Conservation (phyloP, 2,797 vertebrate species). For the Prionace glauca region DNA sequence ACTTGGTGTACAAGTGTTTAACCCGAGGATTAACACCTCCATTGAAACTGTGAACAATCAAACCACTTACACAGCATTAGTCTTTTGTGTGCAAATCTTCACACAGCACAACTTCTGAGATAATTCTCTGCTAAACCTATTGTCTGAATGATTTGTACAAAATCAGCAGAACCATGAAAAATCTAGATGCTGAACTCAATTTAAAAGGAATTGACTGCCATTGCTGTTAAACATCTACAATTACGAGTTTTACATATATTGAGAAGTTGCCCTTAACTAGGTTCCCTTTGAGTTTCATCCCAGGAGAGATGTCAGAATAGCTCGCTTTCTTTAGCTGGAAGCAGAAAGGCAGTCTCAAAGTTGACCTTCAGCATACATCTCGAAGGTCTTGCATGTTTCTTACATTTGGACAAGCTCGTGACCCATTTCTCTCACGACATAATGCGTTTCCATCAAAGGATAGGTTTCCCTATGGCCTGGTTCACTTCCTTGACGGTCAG, state of each 20-base stretch:
- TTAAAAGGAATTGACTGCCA: background rate
- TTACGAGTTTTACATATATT: background rate
- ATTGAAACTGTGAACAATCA: background rate
- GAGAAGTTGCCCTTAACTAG: background rate
- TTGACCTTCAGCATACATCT: background rate
- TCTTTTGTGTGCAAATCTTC: background rate
- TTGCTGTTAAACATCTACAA: background rate
- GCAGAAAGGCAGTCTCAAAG: background rate
- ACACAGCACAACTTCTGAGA: background rate
- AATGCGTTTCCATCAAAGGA: background rate
- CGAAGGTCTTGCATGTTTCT: background rate
- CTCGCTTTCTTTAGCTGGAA: background rate
- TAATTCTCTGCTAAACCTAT: background rate
- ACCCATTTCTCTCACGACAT: slow-evolving; percentile 2
- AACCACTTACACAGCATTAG: background rate
- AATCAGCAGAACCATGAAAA: background rate
- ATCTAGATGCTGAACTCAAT: background rate
- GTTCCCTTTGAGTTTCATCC: background rate
- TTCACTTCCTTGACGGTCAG: background rate
- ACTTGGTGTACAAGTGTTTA: background rate
- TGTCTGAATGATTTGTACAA: background rate
- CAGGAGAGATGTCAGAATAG: slow-evolving; percentile 26
- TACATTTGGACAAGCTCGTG: background rate
- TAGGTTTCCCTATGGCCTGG: background rate
- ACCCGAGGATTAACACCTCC: background rate